Conservation (phyloP, 2,113 vertebrate species). For the Anarhynchus alexandrinus region DNA sequence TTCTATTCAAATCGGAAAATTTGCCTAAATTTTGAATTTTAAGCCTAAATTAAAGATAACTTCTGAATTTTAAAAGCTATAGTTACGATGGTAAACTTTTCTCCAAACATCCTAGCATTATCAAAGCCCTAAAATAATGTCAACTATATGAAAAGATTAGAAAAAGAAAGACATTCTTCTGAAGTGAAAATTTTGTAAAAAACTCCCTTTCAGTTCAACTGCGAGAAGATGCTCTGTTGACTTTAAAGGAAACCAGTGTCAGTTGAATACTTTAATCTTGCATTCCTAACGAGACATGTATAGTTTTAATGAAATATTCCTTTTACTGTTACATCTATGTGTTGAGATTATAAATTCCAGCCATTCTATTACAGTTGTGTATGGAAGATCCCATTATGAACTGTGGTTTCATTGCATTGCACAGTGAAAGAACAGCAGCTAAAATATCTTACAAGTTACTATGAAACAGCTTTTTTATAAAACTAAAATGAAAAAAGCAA, state of each 20-base stretch:
- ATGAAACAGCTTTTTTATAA: neutral
- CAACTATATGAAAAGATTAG: neutral
- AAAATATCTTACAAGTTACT: neutral
- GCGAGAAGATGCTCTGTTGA: neutral
- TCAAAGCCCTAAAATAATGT: neutral
- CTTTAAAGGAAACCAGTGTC: neutral
- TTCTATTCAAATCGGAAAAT: neutral
- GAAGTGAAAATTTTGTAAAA: neutral
- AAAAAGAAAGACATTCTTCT: neutral
- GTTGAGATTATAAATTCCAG: neutral
- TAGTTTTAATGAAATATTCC: neutral
- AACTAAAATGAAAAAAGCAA: neutral
- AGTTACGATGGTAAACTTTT: neutral
- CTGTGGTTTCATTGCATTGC: neutral
- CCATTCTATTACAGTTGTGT: neutral
- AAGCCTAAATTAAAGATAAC: neutral
- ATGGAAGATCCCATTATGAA: neutral
- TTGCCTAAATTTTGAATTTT: neutral
- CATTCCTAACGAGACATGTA: neutral
- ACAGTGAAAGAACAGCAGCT: neutral
- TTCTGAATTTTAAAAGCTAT: neutral
- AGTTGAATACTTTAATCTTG: neutral
- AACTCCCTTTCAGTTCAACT: neutral
- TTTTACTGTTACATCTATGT: neutral
- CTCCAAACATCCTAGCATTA: neutral